Evolutionary conservation across 1,140 invertebrate genomes (phyloP).

Genomic region (Drosophila gunungcola): DNA sequence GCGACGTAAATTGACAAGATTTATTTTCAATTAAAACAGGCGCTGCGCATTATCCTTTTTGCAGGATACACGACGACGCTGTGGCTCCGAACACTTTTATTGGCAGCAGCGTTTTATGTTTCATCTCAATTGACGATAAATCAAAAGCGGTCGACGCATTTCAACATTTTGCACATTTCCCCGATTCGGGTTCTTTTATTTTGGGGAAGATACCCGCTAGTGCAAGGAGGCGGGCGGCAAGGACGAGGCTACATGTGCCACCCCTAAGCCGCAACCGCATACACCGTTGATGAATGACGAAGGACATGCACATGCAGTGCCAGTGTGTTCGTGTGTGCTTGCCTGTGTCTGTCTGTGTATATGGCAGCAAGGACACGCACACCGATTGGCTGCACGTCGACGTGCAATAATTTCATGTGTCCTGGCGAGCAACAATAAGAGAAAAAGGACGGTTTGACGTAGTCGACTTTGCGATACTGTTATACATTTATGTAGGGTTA

Average conservation of each 20-base stretch:
- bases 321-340: conserved; percentile 13
- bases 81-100: conserved; percentile 59
- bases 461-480: conserved; percentile 13
- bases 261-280: conserved; percentile 75
- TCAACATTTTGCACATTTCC: conserved; percentile 55
- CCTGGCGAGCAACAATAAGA: conserved; percentile 48
- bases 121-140: conserved; percentile 72
- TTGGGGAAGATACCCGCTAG: conserved; percentile 36
- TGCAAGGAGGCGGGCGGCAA: conserved; percentile 16
- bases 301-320: conserved; percentile 63
- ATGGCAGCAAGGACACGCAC: conserved; percentile 59
- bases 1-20: conserved; percentile 79
- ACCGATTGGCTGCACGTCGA: conserved; percentile 78
- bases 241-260: conserved; percentile 39
- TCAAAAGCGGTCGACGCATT: conserved; percentile 69
- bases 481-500: background rate
- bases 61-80: conserved; percentile 11
- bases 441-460: conserved; percentile 13
- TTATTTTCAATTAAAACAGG: conserved; percentile 82
- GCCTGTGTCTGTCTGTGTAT: conserved; percentile 2
- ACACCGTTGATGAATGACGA: conserved; percentile 75
- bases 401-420: conserved; percentile 77
- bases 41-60: conserved; percentile 68
- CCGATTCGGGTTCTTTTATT: conserved; percentile 32
- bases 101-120: conserved; percentile 75